These are phyloP conservation scores for Clarias pachynema DNA, from an alignment of 2,797 vertebrate genomes.

Conservation along the genomic window DNA sequence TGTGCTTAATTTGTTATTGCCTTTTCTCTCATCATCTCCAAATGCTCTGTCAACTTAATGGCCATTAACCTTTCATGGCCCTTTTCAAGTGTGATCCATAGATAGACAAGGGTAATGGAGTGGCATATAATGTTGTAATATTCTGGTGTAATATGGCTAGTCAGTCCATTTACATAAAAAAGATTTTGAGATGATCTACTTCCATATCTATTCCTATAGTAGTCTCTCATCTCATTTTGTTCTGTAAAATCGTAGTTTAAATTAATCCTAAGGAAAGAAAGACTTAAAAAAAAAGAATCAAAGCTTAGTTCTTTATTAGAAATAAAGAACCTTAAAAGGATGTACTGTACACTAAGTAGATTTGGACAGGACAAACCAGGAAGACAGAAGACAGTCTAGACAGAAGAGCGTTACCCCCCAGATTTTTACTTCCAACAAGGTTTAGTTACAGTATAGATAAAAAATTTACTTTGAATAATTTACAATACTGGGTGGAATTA, in stretches of 20 bases:
- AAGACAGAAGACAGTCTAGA: not conserved
- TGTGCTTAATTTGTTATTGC: conserved; percentile 13
- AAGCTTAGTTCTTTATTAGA: too few species aligned
- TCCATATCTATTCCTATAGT: not conserved
- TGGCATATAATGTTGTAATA: not conserved
- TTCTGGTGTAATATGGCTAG: not conserved
- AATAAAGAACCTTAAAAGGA: too few species aligned
- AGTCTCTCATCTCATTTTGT: too few species aligned
- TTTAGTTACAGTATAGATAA: not conserved
- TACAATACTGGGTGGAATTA: not conserved
- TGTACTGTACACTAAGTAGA: too few species aligned
- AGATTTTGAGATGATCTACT: not conserved
- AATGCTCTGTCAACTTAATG: conserved; percentile 36
- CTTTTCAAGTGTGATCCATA: conserved; percentile 18
- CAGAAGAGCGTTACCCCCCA: not conserved
- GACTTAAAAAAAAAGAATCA: too few species aligned
- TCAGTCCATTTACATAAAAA: not conserved
- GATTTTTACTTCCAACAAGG: not conserved
- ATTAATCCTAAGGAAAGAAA: too few species aligned
- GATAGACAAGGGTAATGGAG: not conserved
- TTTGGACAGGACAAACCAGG: too few species aligned
- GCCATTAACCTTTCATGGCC: conserved; percentile 28
- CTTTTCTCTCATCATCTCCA: conserved; percentile 40
- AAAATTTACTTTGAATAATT: too few species aligned
- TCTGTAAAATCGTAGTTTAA: too few species aligned